phyloP scores from a whole-genome alignment of 2,888 invertebrate genomes.

The Drosophila ustulata region DNA sequence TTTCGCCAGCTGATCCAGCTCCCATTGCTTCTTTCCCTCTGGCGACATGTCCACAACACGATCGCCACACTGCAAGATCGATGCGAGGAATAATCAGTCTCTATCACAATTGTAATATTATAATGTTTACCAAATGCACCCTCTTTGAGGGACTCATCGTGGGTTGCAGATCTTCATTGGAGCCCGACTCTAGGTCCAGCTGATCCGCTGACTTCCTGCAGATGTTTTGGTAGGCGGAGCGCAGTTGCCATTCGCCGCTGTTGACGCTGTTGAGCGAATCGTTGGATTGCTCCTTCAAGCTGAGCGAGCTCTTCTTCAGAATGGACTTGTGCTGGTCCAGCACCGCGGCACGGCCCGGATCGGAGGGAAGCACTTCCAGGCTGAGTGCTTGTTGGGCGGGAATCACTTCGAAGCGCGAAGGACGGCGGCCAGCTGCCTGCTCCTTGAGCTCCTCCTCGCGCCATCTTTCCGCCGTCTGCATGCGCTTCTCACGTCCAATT shows the following conservation, averaged over 20 bases:
- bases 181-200: conserved; percentile 88
- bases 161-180: conserved; percentile 82
- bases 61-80: conserved; percentile 85
- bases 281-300: conserved; percentile 87
- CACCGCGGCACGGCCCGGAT: no score
- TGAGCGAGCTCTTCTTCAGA: conserved; percentile 96
- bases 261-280: conserved; percentile 86
- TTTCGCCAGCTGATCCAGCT: conserved; percentile 94
- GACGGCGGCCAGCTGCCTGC: conserved; percentile 88
- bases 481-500: conserved; percentile 92
- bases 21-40: conserved; percentile 97
- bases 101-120: conserved; percentile 84
- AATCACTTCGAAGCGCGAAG: conserved; percentile 90
- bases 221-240: conserved; percentile 96
- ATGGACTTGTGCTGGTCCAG: conserved; percentile 91
- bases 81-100: background rate
- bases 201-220: conserved; percentile 94
- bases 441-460: conserved; percentile 87
- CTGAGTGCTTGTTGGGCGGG: conserved; percentile 93
- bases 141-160: conserved; percentile 91
- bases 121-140: conserved; percentile 92
- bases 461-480: conserved; percentile 90
- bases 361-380: conserved; percentile 62
- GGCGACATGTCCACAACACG: conserved; percentile 97
- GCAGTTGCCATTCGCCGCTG: conserved; percentile 92